Evolutionary conservation across 37 sponge, comb jelly and placozoan species (phyloP), one percentile per base, ranked within the genome.

Genomic region (Eunapius fragilis): DNA sequence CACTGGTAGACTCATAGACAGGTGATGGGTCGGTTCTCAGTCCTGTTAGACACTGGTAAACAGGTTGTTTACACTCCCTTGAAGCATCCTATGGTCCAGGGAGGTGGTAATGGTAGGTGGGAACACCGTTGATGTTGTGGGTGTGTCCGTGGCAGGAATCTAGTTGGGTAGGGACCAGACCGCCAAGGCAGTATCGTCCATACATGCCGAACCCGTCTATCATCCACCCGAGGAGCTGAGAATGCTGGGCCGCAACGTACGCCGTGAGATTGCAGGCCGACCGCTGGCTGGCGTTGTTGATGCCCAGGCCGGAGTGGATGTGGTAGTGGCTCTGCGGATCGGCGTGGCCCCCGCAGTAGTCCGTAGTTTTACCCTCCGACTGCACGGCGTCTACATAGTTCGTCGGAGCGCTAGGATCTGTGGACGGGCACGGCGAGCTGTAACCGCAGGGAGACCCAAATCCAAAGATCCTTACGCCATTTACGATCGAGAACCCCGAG

Each of bases 11-110:
- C 73, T 72, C 73, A 19, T 33, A 72, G 28, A 72, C 31, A 33
- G 73, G 73, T 25, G 73, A 72, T 17, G 73, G 73, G 27, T 72
- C 73, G 13, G 28, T 35, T 14, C 36, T 37, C 58, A 58, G 22
- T 26, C 68, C 68, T 30, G 28, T 69, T 33, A 69, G 69, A 41
- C 91, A 91, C 19, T 87, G 83, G 82, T 91, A 91, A 10, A 31
- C 28, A 32, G 14, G 34, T 85, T 92, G 74, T 92, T 92, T 36
- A 78, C 79, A 31, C 78, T 76, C 90, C 89, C 71, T 78, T 93
- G 37, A 72, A 93, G 88, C 93, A 93, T 34, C 93, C 93, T 38
- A 93, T 89, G 22, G 76, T 89, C 93, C 93, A 93, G 93, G 93
- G 26, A 89, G 27, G 69, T 89, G 93, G 41, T 89, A 93, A 71